Evolutionary conservation across 53 echinoderm and acorn worm species (phyloP), one percentile per base, ranked within the genome.

Genomic region (Apostichopus leukothele): DNA sequence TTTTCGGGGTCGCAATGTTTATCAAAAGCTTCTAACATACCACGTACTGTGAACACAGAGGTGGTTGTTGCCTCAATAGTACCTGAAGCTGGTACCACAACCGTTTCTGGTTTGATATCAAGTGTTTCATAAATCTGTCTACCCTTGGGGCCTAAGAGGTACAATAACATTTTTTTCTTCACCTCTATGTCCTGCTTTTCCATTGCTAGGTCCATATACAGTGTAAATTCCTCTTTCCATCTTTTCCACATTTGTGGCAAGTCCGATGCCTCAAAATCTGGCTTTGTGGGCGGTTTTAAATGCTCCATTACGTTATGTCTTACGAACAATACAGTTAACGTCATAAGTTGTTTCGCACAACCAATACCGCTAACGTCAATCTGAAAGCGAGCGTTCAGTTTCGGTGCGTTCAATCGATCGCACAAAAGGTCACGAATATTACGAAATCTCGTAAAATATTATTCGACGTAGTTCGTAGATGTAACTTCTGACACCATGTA

Each of bases 1-100:
- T 78, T 89, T 5, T 20, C 16, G 7, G 86, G 89, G 21, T 92
- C 71, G 86, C 87, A 89, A 78, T 92, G 89, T 68, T 83, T 85
- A 16, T 76, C 74, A 51, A 92, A 87, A 1, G 92, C 86, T 6
- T 81, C 54, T 16, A 89, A 52, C 51, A 81, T 73, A 51, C 81
- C 27, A n/a, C 67, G 1, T 12, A 89, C 20, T n/a, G 83, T 89
- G 50, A 14, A 60, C 83, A 71, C 81, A 18, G 51, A 63, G 9
- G 51, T 79, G 7, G 57, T 18, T 22, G 57, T 54, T 27, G 21
- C 83, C 14, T n/a, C 77, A 21, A 11, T 21, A 26, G 77, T 26
- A 11, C 77, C 8, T 13, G 77, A 25, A 13, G 4, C 22, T 23
- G 50, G 77, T 7, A 39, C 77, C 27, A 39, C 39, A 26, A 26